phyloP scores from a whole-genome alignment of 92 coral and sea anemone species.

The Pocillopora grandis region DNA sequence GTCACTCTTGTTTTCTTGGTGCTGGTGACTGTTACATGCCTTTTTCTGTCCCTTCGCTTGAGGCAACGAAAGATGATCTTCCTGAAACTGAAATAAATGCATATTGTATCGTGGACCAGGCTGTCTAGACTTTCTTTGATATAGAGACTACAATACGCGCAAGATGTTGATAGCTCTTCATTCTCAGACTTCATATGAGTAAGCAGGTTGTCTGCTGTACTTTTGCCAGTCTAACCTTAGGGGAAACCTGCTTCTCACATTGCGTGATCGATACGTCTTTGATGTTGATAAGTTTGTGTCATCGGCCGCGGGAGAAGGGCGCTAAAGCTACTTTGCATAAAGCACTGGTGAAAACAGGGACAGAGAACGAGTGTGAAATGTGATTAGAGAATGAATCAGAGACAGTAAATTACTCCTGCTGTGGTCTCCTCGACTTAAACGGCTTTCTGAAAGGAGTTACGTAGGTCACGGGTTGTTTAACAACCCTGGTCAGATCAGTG shows the following conservation, averaged over 20 bases:
- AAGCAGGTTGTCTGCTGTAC: not conserved
- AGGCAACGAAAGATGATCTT: not conserved
- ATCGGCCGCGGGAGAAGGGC: not conserved
- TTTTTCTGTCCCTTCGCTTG: not conserved
- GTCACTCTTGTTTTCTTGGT: not conserved
- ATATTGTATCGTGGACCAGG: not conserved
- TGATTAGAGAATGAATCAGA: no score
- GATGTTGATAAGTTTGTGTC: not conserved
- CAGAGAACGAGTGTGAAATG: not conserved
- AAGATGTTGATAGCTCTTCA: not conserved
- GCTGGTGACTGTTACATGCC: not conserved
- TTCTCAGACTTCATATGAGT: not conserved
- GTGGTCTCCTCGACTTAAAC: no score
- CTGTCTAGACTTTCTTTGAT: conserved; percentile 5
- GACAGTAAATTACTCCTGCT: no score
- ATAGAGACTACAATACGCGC: not conserved
- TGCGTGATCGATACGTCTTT: not conserved
- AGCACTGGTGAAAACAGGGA: not conserved
- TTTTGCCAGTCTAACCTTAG: no score
- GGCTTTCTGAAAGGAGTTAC: no score
- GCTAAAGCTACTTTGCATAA: not conserved
- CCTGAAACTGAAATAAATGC: not conserved
- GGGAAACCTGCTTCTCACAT: not conserved
- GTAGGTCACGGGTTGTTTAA: no score
- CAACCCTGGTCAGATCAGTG: no score